Base-by-base conservation (phyloP, 2,113 vertebrate species). In the Leptodactylus fuscus region DNA sequence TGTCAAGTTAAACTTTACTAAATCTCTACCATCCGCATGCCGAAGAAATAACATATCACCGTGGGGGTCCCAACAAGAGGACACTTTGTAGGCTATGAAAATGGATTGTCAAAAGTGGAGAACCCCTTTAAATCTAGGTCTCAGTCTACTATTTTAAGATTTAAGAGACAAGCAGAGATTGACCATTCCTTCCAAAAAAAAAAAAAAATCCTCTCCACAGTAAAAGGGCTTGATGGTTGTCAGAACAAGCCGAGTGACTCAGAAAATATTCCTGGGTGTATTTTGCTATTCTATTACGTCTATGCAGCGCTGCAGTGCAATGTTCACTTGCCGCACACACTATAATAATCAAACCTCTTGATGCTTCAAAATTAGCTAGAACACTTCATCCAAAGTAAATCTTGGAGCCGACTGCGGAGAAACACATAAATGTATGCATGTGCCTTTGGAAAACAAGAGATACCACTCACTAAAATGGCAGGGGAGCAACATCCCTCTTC, bases 391-490 rank as follows among this genome's bases (percentile, higher is more conserved):
- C 84, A 85, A 79, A 85, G 67, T 53, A 80, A 85, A 85, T 85
- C 49, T 85, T 71, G 84, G 67, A 81, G 84, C 67, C 49, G 81
- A 81, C 76, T 38, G 48, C 84, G 53, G 62, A 73, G 65, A 60
- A 77, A 78, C 58, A 69, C 69, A 86, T 86, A 86, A 86, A 86
- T 86, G 76, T 86, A 86, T 86, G 48, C 84, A 86, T 86, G 84
- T 46, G 49, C 51, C 62, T 71, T 80, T 73, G 84, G 67, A 73
- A 86, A 86, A 86, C 84, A 86, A 86, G 84, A 81, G 44, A 86
- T 86, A 80, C 48, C 84, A 86, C 84, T 86, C 77, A 73, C 84
- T 73, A 86, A 86, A 86, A 86, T 81, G 49, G 77, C 76, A 60
- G 41, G 84, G 84, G 84, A 86, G 46, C 76, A 46, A 27, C 77